Evolutionary conservation across 2,888 invertebrate species (phyloP).

Genomic region (Agrotis puta): DNA sequence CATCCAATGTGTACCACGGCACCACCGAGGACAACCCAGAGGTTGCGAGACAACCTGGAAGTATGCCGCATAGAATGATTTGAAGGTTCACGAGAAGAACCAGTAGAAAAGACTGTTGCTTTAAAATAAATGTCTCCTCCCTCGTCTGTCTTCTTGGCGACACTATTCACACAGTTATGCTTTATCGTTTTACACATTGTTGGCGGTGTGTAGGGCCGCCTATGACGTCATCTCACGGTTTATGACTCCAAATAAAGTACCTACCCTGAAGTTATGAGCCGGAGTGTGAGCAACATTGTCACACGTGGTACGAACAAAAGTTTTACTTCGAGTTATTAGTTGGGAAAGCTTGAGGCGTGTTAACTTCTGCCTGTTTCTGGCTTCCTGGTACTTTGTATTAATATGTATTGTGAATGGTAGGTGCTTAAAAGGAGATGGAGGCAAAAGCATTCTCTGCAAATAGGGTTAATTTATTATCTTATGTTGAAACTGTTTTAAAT

Average conservation of each 20-base stretch:
- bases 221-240: constrained; percentile 67
- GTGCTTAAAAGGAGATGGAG: background rate
- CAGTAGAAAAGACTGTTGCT: no score
- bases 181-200: constrained; percentile 63
- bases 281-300: constrained; percentile 66
- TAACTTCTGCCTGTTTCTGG: constrained; percentile 41
- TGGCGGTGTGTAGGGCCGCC: constrained; percentile 52
- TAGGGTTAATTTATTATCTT: background rate
- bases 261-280: constrained; percentile 67
- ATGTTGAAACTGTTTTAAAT: background rate
- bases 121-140: background rate
- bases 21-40: no score
- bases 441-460: background rate
- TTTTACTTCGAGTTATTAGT: constrained; percentile 57
- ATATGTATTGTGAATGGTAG: constrained; percentile 4
- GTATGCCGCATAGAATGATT: no score
- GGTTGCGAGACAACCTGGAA: no score
- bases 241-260: constrained; percentile 70
- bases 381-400: constrained; percentile 33
- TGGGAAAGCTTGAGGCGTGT: constrained; percentile 46
- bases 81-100: no score
- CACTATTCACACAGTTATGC: constrained; percentile 52
- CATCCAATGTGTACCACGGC: no score
- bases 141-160: constrained; percentile 13
- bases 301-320: constrained; percentile 55